Conservation (phyloP, 2,888 invertebrate species). For the Eupsilia transversa region DNA sequence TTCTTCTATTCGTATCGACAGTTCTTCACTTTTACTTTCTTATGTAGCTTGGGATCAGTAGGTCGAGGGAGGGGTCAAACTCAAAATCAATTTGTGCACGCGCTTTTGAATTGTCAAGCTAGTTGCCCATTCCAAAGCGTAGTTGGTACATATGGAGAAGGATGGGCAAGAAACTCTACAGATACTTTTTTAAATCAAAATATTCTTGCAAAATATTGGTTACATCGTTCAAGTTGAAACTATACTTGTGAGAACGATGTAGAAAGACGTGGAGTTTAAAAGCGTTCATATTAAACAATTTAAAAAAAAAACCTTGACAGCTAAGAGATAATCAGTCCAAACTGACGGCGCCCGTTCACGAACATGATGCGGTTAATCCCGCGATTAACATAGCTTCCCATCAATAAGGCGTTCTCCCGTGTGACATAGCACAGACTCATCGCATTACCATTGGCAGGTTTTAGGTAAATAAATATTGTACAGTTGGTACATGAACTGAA, state of each 20-base stretch:
- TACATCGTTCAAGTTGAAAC: not conserved
- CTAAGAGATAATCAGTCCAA: not conserved
- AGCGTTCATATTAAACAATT: not conserved
- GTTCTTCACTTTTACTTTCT: not conserved
- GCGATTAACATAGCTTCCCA: not conserved
- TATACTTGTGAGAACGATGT: not conserved
- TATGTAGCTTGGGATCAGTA: not conserved
- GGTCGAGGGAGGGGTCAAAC: not conserved
- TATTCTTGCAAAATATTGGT: too few relatives aligned
- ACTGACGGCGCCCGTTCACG: not conserved
- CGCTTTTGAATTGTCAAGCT: not conserved
- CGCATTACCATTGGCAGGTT: not conserved
- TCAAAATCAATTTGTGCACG: too few relatives aligned
- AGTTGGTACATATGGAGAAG: not conserved
- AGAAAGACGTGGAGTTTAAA: not conserved
- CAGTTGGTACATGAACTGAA: not conserved
- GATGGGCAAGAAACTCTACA: not conserved
- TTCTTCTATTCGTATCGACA: not conserved
- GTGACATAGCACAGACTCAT: not conserved
- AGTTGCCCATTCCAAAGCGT: not conserved
- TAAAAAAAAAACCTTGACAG: not conserved
- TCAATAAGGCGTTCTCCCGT: not conserved
- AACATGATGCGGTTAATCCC: not conserved
- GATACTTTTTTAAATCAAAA: not conserved
- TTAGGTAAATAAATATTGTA: not conserved